phyloP scores from a whole-genome alignment of 2,888 invertebrate species.

The Gnatocerus cornutus region DNA sequence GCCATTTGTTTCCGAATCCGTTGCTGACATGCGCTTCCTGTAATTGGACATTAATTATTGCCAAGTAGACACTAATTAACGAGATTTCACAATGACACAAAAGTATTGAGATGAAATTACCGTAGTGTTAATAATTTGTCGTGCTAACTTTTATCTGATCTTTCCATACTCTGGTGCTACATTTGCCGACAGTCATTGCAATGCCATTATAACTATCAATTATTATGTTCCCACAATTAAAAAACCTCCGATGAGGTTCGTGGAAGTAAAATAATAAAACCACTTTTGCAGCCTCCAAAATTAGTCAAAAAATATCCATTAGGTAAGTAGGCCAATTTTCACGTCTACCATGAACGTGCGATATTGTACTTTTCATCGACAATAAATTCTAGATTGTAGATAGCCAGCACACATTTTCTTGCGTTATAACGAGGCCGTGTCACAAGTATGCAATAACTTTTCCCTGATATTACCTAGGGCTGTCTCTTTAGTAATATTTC shows the following conservation, averaged over 20 bases:
- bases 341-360: constrained; percentile 5
- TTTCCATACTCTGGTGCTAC: background rate
- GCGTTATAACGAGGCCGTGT: constrained; percentile 8
- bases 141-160: background rate
- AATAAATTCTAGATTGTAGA: constrained; percentile 21
- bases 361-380: constrained; percentile 9
- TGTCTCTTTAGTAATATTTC: too few relatives aligned
- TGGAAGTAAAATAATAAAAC: too few relatives aligned
- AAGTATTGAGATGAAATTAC: background rate
- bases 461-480: too few relatives aligned
- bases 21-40: constrained; percentile 4
- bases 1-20: too few relatives aligned
- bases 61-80: background rate
- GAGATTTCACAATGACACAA: background rate
- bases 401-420: constrained; percentile 11
- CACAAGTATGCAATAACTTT: constrained; percentile 1
- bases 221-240: too few relatives aligned
- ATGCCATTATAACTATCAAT: too few relatives aligned
- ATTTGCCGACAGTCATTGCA: too few relatives aligned
- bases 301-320: background rate
- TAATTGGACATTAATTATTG: constrained; percentile 1
- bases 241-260: too few relatives aligned
- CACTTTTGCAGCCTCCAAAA: background rate
- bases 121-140: background rate
- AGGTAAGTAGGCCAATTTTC: constrained; percentile 8